A percentile compares a stretch with the other conserved stretches of the same genome.
phyloP scores from a whole-genome alignment of 2,113 vertebrate species.

The Megaleporinus macrocephalus region DNA sequence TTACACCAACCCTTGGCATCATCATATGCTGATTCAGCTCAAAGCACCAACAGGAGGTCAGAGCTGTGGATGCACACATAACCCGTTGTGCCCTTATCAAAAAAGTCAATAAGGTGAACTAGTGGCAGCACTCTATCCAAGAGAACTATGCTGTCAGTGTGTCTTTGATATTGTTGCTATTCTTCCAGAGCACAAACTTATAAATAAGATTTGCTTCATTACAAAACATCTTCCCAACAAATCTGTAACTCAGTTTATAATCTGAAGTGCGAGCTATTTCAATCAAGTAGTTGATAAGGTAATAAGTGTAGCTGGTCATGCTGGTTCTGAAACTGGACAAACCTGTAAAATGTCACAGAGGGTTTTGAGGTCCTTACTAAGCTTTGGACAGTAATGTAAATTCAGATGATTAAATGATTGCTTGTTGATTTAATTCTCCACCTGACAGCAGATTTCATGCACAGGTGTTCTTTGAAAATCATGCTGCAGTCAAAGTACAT shows the following conservation, averaged over 20 bases:
- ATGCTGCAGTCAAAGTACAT: too few species aligned
- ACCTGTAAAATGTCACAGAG: too few species aligned
- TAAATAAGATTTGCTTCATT: not conserved
- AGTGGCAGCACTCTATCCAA: not conserved
- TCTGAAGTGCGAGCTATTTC: too few species aligned
- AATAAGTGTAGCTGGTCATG: not conserved
- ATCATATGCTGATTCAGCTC: slow-evolving; percentile 2
- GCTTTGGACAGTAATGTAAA: too few species aligned
- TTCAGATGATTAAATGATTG: too few species aligned
- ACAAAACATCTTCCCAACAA: too few species aligned
- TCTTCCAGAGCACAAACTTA: not conserved
- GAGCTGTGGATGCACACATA: not conserved
- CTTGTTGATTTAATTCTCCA: too few species aligned
- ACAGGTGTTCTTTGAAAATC: too few species aligned
- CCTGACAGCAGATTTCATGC: too few species aligned
- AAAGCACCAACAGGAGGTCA: not conserved
- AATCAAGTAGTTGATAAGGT: not conserved
- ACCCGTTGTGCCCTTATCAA: not conserved
- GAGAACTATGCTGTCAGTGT: not conserved
- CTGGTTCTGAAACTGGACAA: not conserved
- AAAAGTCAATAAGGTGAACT: not conserved
- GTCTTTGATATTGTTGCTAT: not conserved
- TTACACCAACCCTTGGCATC: slow-evolving; percentile 3
- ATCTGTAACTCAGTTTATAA: too few species aligned
- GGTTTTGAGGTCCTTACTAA: too few species aligned